Evolutionary conservation across 35 echinoderm and acorn worm genomes (phyloP).

Genomic region (Hemicentrotus pulcherrimus): DNA sequence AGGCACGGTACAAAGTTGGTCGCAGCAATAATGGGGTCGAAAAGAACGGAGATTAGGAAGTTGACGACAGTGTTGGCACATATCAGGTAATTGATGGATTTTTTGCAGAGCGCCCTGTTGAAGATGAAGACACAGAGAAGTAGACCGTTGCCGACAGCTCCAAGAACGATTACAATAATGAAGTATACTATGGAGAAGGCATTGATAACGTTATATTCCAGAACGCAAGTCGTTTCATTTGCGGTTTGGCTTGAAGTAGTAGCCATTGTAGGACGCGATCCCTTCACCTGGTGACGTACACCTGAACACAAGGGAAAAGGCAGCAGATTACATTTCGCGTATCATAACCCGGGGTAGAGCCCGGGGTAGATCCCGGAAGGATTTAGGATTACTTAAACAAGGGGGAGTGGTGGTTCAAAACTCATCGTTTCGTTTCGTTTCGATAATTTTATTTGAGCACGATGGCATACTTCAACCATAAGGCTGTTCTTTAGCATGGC

Average conservation of each 20-base stretch:
- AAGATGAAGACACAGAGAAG: not conserved
- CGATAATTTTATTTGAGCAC: too few relatives aligned
- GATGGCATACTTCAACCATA: too few relatives aligned
- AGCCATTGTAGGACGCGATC: not conserved
- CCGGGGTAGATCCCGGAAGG: too few relatives aligned
- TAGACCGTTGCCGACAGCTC: not conserved
- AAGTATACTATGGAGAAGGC: not conserved
- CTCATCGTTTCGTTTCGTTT: too few relatives aligned
- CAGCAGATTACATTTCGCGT: not conserved
- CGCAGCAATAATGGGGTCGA: not conserved
- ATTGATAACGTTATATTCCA: not conserved
- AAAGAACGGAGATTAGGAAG: not conserved
- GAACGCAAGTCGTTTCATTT: not conserved
- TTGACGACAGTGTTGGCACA: not conserved
- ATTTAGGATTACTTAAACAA: too few relatives aligned
- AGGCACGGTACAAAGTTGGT: not conserved
- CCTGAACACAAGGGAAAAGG: not conserved
- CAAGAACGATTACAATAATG: not conserved
- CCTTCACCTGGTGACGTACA: too few relatives aligned
- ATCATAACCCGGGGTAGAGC: too few relatives aligned
- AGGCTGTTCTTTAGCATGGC: too few relatives aligned
- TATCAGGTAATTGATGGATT: constrained; percentile 27
- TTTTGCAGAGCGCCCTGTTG: not conserved
- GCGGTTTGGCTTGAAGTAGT: not conserved
- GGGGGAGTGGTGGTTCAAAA: too few relatives aligned